Percentiles rank a stretch among this genome's conserved stretches.
phyloP scores from a whole-genome alignment of 1,140 invertebrate species.

The Euglossa dilemma region DNA sequence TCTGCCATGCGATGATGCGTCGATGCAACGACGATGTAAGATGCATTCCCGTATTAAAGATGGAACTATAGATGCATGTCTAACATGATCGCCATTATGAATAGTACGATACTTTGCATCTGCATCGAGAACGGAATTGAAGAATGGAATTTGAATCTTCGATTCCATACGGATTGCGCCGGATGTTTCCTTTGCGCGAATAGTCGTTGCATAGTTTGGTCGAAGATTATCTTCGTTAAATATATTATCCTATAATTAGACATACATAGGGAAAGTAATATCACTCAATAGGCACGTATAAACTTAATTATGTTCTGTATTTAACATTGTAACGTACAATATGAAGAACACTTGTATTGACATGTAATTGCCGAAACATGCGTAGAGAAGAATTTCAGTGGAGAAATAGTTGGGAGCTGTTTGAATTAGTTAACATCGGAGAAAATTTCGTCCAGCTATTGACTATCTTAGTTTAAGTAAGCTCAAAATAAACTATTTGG shows the following conservation, averaged over 20 bases:
- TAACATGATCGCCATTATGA: background rate
- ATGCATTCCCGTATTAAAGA: constrained; percentile 22
- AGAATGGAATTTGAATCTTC: background rate
- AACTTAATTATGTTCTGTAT: constrained; percentile 23
- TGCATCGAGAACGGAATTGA: background rate
- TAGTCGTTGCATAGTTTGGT: background rate
- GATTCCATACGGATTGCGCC: no score
- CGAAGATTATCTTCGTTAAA: no score
- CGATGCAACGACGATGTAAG: background rate
- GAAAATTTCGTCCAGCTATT: background rate
- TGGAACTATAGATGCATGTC: constrained; percentile 42
- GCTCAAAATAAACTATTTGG: background rate
- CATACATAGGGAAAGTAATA: no score
- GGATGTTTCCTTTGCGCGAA: background rate
- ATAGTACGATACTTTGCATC: constrained; percentile 8
- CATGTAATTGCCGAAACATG: no score
- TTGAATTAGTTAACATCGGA: background rate
- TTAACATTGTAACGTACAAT: constrained; percentile 16
- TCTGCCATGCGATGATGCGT: background rate
- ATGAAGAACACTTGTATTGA: background rate
- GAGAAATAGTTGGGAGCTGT: background rate
- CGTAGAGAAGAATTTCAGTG: background rate
- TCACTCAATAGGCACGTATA: background rate
- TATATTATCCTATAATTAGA: background rate
- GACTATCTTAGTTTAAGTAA: background rate